Conservation (phyloP, 2,888 invertebrate genomes). For the Xestobium rufovillosum region DNA sequence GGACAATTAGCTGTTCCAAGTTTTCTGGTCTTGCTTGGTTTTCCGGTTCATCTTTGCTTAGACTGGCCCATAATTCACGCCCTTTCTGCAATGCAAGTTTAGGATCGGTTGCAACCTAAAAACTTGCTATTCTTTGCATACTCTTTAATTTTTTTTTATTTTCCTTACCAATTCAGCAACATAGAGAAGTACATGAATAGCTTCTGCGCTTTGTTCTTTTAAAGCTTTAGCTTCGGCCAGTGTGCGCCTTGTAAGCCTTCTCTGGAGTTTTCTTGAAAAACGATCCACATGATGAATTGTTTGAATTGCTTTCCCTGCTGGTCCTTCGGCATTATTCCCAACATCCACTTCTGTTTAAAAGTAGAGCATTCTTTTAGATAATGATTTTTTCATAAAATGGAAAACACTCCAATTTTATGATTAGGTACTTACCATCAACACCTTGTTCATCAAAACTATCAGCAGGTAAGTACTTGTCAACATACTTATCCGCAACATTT, state of each 20-base stretch:
- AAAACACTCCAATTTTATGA: no score
- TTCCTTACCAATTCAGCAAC: conserved; percentile 68
- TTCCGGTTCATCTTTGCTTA: conserved; percentile 74
- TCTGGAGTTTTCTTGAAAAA: conserved; percentile 68
- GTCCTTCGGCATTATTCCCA: conserved; percentile 23
- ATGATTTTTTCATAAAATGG: neutral
- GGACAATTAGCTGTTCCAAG: conserved; percentile 67
- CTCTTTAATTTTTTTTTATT: conserved; percentile 4
- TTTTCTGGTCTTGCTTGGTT: conserved; percentile 76
- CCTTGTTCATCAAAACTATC: conserved; percentile 53
- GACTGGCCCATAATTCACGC: conserved; percentile 59
- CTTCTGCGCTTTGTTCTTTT: conserved; percentile 67
- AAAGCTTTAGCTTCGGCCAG: conserved; percentile 72
- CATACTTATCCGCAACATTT: conserved; percentile 70
- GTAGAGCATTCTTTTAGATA: no score
- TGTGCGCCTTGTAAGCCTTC: conserved; percentile 68
- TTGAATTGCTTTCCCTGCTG: conserved; percentile 55
- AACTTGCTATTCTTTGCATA: no score
- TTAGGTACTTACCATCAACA: conserved; percentile 58
- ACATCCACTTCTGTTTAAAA: conserved; percentile 22
- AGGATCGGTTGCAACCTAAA: conserved; percentile 71
- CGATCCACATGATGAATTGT: conserved; percentile 74
- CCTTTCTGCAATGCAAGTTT: conserved; percentile 66
- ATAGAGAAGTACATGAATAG: conserved; percentile 68
- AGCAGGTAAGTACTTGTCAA: conserved; percentile 71